phyloP scores from a whole-genome alignment of 1,140 invertebrate species.

The Drosophila willistoni region DNA sequence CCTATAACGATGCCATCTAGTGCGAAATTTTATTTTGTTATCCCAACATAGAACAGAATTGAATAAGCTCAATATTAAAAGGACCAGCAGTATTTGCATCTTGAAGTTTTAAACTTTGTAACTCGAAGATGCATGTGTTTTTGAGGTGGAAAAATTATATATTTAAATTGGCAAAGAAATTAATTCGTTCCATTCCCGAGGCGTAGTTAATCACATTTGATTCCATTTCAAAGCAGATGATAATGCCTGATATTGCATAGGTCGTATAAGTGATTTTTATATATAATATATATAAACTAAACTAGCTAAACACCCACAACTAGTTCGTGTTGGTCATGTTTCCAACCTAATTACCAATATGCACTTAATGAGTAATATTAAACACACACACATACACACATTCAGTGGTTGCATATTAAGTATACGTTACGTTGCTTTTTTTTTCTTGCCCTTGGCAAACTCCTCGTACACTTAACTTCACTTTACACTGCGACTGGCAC shows the following conservation, averaged over 20 bases:
- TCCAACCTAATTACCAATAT: not conserved
- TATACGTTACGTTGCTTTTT: not conserved
- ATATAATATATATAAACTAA: too few species aligned
- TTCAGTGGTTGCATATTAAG: not conserved
- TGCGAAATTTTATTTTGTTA: not conserved
- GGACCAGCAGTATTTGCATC: not conserved
- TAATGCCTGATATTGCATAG: too few species aligned
- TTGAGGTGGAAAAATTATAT: not conserved
- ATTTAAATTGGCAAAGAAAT: not conserved
- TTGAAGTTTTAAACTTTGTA: not conserved
- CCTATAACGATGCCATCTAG: constrained; percentile 1
- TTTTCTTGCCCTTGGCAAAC: not conserved
- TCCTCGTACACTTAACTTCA: constrained; percentile 2
- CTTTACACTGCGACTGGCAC: not conserved
- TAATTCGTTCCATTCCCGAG: not conserved
- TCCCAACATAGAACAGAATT: too few species aligned
- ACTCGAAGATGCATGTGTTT: too few species aligned
- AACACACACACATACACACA: not conserved
- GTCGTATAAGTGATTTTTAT: too few species aligned
- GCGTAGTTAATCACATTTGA: too few species aligned
- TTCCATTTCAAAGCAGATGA: not conserved
- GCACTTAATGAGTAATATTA: constrained; percentile 1
- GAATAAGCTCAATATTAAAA: not conserved
- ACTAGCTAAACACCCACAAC: not conserved
- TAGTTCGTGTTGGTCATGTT: not conserved